Evolutionary conservation across 2,797 vertebrate genomes (phyloP).

Genomic region (Notolabrus celidotus): DNA sequence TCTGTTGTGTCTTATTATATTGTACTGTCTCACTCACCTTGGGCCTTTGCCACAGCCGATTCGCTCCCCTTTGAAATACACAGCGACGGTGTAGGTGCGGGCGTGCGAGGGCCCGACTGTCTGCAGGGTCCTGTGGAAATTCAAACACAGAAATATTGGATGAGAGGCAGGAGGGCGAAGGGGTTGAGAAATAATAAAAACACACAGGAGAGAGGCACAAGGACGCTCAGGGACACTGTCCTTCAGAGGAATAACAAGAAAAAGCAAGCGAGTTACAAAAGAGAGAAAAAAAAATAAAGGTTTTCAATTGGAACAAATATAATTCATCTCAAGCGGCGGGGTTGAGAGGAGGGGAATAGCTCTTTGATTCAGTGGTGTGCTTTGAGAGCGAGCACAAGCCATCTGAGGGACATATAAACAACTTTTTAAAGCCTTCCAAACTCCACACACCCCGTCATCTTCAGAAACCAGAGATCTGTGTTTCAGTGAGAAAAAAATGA

Average conservation of each 20-base stretch:
- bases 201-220: constrained; percentile 31
- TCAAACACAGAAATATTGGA: constrained; percentile 25
- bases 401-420: constrained; percentile 57
- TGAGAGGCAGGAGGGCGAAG: constrained; percentile 5
- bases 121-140: constrained; percentile 93
- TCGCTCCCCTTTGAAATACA: constrained; percentile 98
- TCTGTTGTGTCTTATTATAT: constrained; percentile 45
- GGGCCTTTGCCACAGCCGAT: constrained; percentile 99
- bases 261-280: background rate
- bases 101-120: constrained; percentile 97
- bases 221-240: constrained; percentile 49
- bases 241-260: constrained; percentile 56
- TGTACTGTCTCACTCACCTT: constrained; percentile 85
- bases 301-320: constrained; percentile 64
- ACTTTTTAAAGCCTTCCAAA: constrained; percentile 54
- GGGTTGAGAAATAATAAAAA: constrained; percentile 36
- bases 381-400: constrained; percentile 40
- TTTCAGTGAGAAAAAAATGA: constrained; percentile 29
- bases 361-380: constrained; percentile 44
- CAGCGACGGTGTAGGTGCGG: constrained; percentile 96
- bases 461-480: constrained; percentile 41
- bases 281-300: constrained; percentile 31
- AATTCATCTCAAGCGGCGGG: constrained; percentile 52
- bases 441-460: constrained; percentile 41
- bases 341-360: constrained; percentile 15